Conservation (phyloP, 2,797 vertebrate species). For the Remorina albescens region DNA sequence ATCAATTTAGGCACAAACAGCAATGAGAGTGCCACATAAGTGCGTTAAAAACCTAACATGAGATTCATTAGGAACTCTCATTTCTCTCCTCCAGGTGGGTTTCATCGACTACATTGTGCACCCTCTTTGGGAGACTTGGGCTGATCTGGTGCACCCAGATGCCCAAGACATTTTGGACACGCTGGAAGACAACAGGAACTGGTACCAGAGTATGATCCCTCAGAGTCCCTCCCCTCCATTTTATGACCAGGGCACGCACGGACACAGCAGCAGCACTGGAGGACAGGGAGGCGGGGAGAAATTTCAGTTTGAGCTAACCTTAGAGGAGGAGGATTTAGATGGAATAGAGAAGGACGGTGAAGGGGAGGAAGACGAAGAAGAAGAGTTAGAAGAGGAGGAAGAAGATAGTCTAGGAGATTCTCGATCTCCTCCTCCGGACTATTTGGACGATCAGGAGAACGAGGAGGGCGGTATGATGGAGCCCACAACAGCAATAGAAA, state of each 20-base stretch:
- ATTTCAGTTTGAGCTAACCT: slow-evolving; percentile 96
- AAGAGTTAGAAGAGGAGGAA: slow-evolving; percentile 81
- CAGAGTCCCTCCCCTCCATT: slow-evolving; percentile 96
- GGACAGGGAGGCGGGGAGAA: slow-evolving; percentile 88
- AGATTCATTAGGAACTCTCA: neutral
- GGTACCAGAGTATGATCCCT: slow-evolving; percentile 99
- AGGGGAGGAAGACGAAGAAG: slow-evolving; percentile 71
- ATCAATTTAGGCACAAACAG: neutral
- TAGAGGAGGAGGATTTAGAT: slow-evolving; percentile 95
- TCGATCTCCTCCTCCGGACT: slow-evolving; percentile 75
- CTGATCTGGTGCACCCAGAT: slow-evolving; percentile 96
- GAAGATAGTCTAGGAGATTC: slow-evolving; percentile 88
- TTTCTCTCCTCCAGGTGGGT: slow-evolving; percentile 88
- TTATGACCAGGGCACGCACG: slow-evolving; percentile 91
- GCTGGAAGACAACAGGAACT: slow-evolving; percentile 98
- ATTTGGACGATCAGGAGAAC: slow-evolving; percentile 70
- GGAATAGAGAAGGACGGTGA: slow-evolving; percentile 92
- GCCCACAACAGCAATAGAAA: slow-evolving; percentile 86
- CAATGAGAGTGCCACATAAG: neutral
- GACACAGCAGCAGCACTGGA: slow-evolving; percentile 83
- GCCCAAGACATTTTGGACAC: slow-evolving; percentile 99
- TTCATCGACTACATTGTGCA: slow-evolving; percentile 99
- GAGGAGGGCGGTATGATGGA: slow-evolving; percentile 80
- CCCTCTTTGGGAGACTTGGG: slow-evolving; percentile 99
- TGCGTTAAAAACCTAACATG: neutral